These are phyloP conservation scores for Microcaecilia unicolor DNA, from an alignment of 2,797 vertebrate species.

Conservation along the genomic window DNA sequence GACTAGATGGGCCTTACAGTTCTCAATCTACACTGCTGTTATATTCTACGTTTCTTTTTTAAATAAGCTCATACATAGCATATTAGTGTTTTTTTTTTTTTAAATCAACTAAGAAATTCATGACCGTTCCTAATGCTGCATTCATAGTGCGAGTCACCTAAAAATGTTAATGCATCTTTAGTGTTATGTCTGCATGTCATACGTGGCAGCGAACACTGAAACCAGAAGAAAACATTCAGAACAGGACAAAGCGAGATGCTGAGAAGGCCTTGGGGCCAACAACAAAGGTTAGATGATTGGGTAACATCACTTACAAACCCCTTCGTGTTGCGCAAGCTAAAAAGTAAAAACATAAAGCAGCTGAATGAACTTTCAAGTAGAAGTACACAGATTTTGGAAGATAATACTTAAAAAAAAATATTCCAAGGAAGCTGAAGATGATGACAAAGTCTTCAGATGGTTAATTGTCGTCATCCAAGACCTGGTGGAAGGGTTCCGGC, in stretches of 20 bases:
- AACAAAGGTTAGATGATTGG: slow-evolving; percentile 9
- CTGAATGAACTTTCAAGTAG: slow-evolving; percentile 38
- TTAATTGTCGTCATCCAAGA: slow-evolving; percentile 10
- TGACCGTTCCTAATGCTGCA: too few species aligned
- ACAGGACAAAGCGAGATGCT: slow-evolving; percentile 22
- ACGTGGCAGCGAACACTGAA: too few species aligned
- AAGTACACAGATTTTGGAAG: slow-evolving; percentile 41
- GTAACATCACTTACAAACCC: slow-evolving; percentile 19
- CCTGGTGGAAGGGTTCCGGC: slow-evolving; percentile 8
- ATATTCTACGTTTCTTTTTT: too few species aligned
- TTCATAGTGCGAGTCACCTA: too few species aligned
- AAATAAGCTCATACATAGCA: too few species aligned
- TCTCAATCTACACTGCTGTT: too few species aligned
- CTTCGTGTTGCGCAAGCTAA: slow-evolving; percentile 18
- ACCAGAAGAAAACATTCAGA: too few species aligned
- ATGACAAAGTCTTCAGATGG: slow-evolving; percentile 29
- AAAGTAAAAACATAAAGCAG: slow-evolving; percentile 36
- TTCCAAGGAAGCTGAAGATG: slow-evolving; percentile 33
- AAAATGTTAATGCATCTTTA: too few species aligned
- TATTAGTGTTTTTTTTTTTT: too few species aligned
- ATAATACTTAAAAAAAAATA: slow-evolving; percentile 24
- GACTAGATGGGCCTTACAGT: too few species aligned
- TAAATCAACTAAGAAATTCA: too few species aligned
- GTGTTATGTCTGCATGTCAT: too few species aligned
- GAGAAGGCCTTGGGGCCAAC: slow-evolving; percentile 26